Percentiles rank a stretch among this genome's conserved stretches.
Evolutionary conservation across 2,113 vertebrate species (phyloP).

Genomic region (Notarius quadriscutis): DNA sequence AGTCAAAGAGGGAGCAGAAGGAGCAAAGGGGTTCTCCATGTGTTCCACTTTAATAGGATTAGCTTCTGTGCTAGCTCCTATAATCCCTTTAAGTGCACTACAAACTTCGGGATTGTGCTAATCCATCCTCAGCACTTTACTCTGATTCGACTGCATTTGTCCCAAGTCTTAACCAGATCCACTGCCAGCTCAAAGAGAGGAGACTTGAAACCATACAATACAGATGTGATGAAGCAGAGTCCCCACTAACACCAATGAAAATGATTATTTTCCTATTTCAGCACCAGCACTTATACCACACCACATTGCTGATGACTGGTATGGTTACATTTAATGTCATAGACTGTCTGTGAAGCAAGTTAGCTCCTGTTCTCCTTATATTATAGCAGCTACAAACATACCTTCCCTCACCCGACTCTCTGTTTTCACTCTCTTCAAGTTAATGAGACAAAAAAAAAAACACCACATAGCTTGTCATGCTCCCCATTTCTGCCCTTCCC

Average conservation of each 20-base stretch:
- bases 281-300: not conserved
- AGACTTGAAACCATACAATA: not conserved
- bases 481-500: too few species aligned
- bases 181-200: not conserved
- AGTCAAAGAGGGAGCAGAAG: not conserved
- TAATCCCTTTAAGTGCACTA: conserved; percentile 16
- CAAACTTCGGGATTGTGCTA: not conserved
- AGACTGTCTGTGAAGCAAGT: not conserved
- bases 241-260: not conserved
- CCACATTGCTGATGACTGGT: not conserved
- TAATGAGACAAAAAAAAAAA: too few species aligned
- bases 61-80: not conserved
- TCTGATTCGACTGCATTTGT: not conserved
- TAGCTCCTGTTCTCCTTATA: not conserved
- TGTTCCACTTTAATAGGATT: conserved; percentile 12
- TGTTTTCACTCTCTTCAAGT: too few species aligned
- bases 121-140: not conserved
- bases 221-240: not conserved
- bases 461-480: too few species aligned
- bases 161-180: not conserved
- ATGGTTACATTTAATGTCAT: too few species aligned
- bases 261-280: not conserved
- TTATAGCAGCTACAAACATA: not conserved
- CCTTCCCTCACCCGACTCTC: too few species aligned
- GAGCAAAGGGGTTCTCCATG: not conserved